These are phyloP conservation scores for Steinernema hermaphroditum DNA, from an alignment of 2,888 invertebrate genomes.

Conservation along the genomic window DNA sequence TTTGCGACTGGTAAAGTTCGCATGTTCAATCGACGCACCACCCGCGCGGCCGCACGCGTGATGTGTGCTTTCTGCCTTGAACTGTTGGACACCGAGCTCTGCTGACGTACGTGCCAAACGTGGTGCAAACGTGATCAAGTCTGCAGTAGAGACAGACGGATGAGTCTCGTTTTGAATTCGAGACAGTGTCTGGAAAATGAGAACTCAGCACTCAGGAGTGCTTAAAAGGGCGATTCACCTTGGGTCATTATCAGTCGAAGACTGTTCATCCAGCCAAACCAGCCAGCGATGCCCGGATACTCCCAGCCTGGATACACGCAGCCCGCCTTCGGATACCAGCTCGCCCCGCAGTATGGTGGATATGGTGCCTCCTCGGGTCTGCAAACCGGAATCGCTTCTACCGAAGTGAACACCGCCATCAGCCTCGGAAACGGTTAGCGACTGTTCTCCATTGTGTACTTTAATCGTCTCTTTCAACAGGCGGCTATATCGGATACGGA, in stretches of 20 bases:
- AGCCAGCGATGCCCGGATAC: neutral
- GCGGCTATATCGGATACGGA: conserved; percentile 28
- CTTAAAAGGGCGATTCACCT: neutral
- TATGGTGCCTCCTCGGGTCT: neutral
- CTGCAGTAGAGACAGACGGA: too few species aligned
- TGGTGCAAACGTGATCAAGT: too few species aligned
- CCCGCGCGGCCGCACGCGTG: neutral
- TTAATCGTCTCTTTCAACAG: neutral
- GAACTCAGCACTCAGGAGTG: neutral
- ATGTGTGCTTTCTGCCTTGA: neutral
- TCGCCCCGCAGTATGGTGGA: neutral
- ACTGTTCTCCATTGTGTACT: too few species aligned
- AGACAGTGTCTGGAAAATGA: neutral
- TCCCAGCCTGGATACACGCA: neutral
- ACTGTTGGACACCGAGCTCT: too few species aligned
- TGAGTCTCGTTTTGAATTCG: too few species aligned
- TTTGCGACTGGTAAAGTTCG: too few species aligned
- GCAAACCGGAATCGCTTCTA: neutral
- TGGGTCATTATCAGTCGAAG: neutral
- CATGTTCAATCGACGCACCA: neutral
- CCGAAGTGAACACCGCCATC: neutral
- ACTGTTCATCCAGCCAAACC: neutral
- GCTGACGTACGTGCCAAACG: too few species aligned
- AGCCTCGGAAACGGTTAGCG: neutral
- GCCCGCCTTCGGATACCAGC: too few species aligned